Evolutionary conservation across 2,888 invertebrate genomes (phyloP).

Genomic region (Apamea anceps): DNA sequence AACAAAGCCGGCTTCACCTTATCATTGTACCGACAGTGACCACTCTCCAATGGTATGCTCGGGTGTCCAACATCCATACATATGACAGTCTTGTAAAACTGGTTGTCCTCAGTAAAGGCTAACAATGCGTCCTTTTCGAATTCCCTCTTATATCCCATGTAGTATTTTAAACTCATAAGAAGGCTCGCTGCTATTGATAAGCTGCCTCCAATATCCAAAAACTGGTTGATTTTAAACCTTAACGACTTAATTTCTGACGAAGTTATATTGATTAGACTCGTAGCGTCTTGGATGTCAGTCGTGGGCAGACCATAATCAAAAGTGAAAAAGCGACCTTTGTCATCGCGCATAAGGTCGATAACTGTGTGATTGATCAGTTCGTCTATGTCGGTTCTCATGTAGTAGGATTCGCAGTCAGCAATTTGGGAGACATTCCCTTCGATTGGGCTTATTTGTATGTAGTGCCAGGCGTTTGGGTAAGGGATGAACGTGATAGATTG

Average conservation of each 20-base stretch:
- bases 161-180: conserved; percentile 90
- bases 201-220: conserved; percentile 95
- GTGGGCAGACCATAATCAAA: conserved; percentile 93
- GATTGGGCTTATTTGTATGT: conserved; percentile 80
- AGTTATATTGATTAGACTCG: conserved; percentile 92
- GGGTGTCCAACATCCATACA: conserved; percentile 91
- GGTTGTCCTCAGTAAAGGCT: conserved; percentile 86
- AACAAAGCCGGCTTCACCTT: conserved; percentile 90
- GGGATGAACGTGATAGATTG: conserved; percentile 88
- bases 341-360: conserved; percentile 88
- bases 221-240: conserved; percentile 92
- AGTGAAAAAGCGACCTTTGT: conserved; percentile 93
- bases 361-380: conserved; percentile 77
- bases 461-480: conserved; percentile 91
- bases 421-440: conserved; percentile 74
- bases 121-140: conserved; percentile 75
- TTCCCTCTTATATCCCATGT: conserved; percentile 85
- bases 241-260: conserved; percentile 91
- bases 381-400: conserved; percentile 72
- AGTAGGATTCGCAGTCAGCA: conserved; percentile 83
- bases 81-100: conserved; percentile 90
- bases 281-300: conserved; percentile 91
- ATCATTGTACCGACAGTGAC: conserved; percentile 90
- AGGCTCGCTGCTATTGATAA: conserved; percentile 93
- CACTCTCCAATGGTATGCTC: conserved; percentile 91